phyloP scores from a whole-genome alignment of 53 echinoderm and acorn worm genomes.

The Temnopleurus reevesii region DNA sequence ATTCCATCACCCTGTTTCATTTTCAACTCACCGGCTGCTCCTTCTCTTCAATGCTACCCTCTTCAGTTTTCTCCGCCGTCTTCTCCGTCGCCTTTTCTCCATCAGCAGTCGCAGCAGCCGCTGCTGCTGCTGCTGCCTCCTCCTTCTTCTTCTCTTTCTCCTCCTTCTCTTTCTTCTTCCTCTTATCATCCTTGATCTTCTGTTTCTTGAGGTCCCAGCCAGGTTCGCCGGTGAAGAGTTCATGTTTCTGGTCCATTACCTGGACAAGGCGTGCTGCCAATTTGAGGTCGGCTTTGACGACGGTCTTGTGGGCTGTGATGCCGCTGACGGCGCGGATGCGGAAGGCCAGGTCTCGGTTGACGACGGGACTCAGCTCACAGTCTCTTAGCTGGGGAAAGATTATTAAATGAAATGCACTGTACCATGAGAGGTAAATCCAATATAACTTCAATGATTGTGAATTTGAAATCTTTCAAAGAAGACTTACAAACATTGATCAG shows the following conservation, averaged over 20 bases:
- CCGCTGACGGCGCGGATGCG: slow-evolving; percentile 90
- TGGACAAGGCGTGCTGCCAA: slow-evolving; percentile 83
- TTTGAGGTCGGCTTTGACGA: slow-evolving; percentile 86
- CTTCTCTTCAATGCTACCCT: slow-evolving; percentile 56
- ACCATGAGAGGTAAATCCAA: neutral
- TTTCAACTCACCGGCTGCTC: slow-evolving; percentile 17
- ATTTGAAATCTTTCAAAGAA: too few species aligned
- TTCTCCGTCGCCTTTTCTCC: slow-evolving; percentile 15
- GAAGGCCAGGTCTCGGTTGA: slow-evolving; percentile 90
- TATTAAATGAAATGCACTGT: neutral
- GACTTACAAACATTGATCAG: too few species aligned
- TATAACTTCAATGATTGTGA: too few species aligned
- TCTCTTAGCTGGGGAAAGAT: slow-evolving; percentile 71
- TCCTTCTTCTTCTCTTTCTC: slow-evolving; percentile 45
- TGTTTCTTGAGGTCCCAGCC: slow-evolving; percentile 54
- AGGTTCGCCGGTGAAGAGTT: slow-evolving; percentile 38
- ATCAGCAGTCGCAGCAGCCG: slow-evolving; percentile 14
- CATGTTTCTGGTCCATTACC: slow-evolving; percentile 62
- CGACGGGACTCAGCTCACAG: slow-evolving; percentile 95
- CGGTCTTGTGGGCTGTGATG: slow-evolving; percentile 86
- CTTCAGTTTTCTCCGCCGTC: slow-evolving; percentile 38
- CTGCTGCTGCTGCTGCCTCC: slow-evolving; percentile 49
- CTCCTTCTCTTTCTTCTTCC: slow-evolving; percentile 50
- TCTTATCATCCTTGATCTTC: slow-evolving; percentile 48
- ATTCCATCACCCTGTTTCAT: too few species aligned